A percentile compares a stretch with the other conserved stretches of the same genome.
Evolutionary conservation across 2,888 invertebrate species (phyloP).

Genomic region (Lissocephala sabroskyi): DNA sequence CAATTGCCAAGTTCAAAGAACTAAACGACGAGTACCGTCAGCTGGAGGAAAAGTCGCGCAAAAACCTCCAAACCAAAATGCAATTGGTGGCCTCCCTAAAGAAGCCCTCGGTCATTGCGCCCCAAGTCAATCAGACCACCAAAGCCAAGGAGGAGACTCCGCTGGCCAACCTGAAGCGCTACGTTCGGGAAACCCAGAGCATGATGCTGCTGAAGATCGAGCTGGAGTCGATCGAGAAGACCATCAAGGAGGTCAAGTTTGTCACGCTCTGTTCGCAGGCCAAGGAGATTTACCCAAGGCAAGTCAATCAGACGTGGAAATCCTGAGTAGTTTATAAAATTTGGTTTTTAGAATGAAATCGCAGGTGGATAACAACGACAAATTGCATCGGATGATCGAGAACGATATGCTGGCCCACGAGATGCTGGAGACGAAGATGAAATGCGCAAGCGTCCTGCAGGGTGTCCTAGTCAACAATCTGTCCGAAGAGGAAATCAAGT

Average conservation of each 20-base stretch:
- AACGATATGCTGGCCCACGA: slow-evolving; percentile 57
- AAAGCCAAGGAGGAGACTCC: slow-evolving; percentile 13
- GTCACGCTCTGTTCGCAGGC: slow-evolving; percentile 67
- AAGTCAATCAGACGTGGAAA: not conserved
- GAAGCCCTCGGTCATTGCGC: slow-evolving; percentile 13
- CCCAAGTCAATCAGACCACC: slow-evolving; percentile 8
- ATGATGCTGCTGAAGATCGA: slow-evolving; percentile 66
- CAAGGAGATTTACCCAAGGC: slow-evolving; percentile 69
- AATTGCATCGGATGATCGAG: slow-evolving; percentile 58
- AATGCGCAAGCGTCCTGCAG: slow-evolving; percentile 55
- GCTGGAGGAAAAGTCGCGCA: slow-evolving; percentile 60
- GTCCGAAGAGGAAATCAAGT: slow-evolving; percentile 66
- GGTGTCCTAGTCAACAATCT: slow-evolving; percentile 64
- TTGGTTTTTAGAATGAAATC: slow-evolving; percentile 58
- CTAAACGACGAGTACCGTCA: slow-evolving; percentile 58
- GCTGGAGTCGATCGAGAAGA: slow-evolving; percentile 61
- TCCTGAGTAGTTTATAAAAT: not conserved
- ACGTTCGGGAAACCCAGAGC: slow-evolving; percentile 69
- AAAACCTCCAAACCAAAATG: slow-evolving; percentile 52
- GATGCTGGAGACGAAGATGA: slow-evolving; percentile 53
- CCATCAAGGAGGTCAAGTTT: slow-evolving; percentile 68
- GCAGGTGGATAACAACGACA: slow-evolving; percentile 64
- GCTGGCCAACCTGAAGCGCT: slow-evolving; percentile 50
- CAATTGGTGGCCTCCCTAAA: slow-evolving; percentile 48
- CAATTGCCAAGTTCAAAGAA: slow-evolving; percentile 57